Conservation (phyloP, 2,888 invertebrate species). For the Diaphora mendica region DNA sequence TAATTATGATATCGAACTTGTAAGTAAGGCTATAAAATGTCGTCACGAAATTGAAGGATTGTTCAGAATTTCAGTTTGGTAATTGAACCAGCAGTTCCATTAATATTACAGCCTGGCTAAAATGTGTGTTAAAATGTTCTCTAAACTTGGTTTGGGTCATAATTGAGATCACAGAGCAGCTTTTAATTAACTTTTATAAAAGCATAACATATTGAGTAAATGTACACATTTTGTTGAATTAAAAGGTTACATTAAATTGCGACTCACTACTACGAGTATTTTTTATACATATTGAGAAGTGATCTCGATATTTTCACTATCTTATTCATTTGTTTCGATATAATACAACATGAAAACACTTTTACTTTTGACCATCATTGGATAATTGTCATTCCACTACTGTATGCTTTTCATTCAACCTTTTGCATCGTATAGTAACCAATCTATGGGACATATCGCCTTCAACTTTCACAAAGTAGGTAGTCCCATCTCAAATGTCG, state of each 20-base stretch:
- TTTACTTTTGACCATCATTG: no score
- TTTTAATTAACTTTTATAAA: slow-evolving; percentile 25
- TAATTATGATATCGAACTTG: slow-evolving; percentile 49
- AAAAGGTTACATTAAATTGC: not conserved
- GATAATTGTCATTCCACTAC: not conserved
- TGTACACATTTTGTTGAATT: not conserved
- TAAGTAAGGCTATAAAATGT: slow-evolving; percentile 44
- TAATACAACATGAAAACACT: not conserved
- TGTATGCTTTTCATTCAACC: not conserved
- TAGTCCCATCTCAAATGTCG: no score
- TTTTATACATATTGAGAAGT: no score
- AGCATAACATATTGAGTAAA: not conserved
- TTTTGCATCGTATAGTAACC: not conserved
- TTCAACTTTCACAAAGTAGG: no score
- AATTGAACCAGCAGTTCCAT: slow-evolving; percentile 32
- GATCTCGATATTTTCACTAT: not conserved
- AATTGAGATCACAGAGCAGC: slow-evolving; percentile 22
- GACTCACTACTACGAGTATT: no score
- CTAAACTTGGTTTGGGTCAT: slow-evolving; percentile 18
- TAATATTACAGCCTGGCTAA: slow-evolving; percentile 25
- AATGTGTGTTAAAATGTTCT: slow-evolving; percentile 30
- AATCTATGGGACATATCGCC: not conserved
- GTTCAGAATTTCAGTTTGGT: slow-evolving; percentile 33
- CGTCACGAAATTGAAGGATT: slow-evolving; percentile 42
- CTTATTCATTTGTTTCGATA: not conserved